Percentiles rank a stretch among this genome's conserved stretches.
Evolutionary conservation across 2,888 invertebrate genomes (phyloP).

Genomic region (Epistrophe eligans): DNA sequence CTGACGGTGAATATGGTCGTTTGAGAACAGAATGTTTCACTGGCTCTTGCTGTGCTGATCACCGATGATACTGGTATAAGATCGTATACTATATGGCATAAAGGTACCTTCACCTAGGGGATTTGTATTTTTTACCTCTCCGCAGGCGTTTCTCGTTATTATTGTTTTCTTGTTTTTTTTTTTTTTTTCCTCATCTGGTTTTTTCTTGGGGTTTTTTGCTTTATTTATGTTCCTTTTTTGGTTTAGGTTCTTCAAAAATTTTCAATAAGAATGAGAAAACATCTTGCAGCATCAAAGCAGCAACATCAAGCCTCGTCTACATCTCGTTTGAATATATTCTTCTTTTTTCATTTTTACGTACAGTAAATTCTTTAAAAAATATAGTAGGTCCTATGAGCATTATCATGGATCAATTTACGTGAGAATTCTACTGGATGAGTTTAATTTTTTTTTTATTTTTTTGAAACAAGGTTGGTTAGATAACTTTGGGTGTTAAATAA

Average conservation of each 20-base stretch:
- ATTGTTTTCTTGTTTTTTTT: conserved; percentile 47
- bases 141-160: conserved; percentile 72
- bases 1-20: conserved; percentile 74
- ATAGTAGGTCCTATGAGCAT: conserved; percentile 8
- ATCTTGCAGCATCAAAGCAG: conserved; percentile 68
- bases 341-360: conserved; percentile 60
- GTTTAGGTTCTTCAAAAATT: conserved; percentile 56
- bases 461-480: too few species aligned
- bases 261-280: conserved; percentile 72
- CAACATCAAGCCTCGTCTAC: conserved; percentile 60
- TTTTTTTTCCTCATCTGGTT: conserved; percentile 22
- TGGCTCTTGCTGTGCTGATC: conserved; percentile 57
- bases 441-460: too few species aligned
- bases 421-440: conserved; percentile 48
- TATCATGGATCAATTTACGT: conserved; percentile 47
- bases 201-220: conserved; percentile 55
- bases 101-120: conserved; percentile 63
- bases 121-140: conserved; percentile 66
- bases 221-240: conserved; percentile 63
- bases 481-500: too few species aligned
- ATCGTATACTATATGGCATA: conserved; percentile 2
- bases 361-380: conserved; percentile 68
- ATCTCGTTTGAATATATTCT: conserved; percentile 75
- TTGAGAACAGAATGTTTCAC: conserved; percentile 41
- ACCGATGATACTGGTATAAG: conserved; percentile 14